Base-by-base conservation (phyloP, 2,797 vertebrate genomes). In the Peromyscus nudipes region DNA sequence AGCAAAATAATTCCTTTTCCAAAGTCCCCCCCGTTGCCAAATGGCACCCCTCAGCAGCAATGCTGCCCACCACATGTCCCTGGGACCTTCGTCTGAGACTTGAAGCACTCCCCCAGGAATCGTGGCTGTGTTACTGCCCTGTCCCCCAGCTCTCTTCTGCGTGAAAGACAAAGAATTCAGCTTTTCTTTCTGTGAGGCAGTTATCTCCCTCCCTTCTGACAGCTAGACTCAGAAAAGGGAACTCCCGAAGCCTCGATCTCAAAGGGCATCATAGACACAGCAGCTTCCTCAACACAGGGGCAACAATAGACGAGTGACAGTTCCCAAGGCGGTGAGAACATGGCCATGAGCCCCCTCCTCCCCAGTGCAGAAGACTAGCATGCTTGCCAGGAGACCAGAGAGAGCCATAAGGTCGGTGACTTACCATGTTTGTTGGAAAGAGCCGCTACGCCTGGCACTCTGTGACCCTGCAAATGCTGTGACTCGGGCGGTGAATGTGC, bases 381-480 rank as follows among this genome's bases (percentile, higher is more conserved):
- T 13, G 6, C 65, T 86, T 37, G 21, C 34, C 67, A 57, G 49
- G 52, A 75, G 34, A 82, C 31, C 10, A 84, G 23, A 37, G 77
- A 76, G 57, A 93, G 64, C 71, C 34, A 19, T 43, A 76, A 95
- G 94, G 52, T 71, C 6, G 12, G 4, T 67, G 11, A 97, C 98
- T 98, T 91, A 98, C 98, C 98, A 98, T 98, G 95, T 87, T 92
- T 79, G n/a, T 31, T 52, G 81, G 17, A 69, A 82, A 40, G 92
- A 95, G 83, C 73, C 25, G 84, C 23, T 3, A 34, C 27, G 49
- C 34, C 86, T 76, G 94, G 83, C 82, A 91, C 94, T 55, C 89
- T 34, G 83, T 5, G 84, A 65, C 95, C 80, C 84, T 1, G 76
- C 67, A 82, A 95, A 96, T 88, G 97, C 91, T 95, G 95, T 49